phyloP scores from a whole-genome alignment of 2,888 invertebrate genomes.

The Anodontia alba region DNA sequence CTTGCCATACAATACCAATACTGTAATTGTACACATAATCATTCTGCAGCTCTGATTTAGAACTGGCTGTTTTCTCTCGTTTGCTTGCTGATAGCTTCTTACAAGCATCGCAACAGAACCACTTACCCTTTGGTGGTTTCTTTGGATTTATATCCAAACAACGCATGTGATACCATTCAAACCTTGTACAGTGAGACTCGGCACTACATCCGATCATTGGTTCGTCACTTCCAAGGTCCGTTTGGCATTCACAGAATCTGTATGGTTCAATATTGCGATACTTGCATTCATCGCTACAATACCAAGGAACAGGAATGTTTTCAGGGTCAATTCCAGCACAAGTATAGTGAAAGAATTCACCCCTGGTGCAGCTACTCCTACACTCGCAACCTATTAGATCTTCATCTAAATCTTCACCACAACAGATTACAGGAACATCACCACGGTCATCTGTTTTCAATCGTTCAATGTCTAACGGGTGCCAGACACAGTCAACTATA shows the following conservation, averaged over 20 bases:
- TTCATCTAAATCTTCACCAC: conserved; percentile 41
- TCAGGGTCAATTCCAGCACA: conserved; percentile 31
- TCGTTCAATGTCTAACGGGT: conserved; percentile 22
- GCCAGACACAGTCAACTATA: conserved; percentile 28
- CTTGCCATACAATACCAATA: conserved; percentile 49
- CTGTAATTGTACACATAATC: conserved; percentile 41
- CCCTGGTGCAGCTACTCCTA: conserved; percentile 30
- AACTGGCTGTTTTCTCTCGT: neutral
- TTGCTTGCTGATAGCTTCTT: neutral
- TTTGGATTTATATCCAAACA: conserved; percentile 43
- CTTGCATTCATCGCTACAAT: conserved; percentile 35
- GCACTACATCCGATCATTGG: conserved; percentile 55
- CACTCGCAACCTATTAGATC: conserved; percentile 40
- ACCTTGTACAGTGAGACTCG: conserved; percentile 30
- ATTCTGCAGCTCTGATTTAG: neutral
- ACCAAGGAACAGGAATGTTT: conserved; percentile 20
- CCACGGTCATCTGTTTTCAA: neutral
- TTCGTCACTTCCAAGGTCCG: conserved; percentile 39
- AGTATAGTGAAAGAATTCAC: conserved; percentile 43
- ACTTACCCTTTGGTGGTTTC: conserved; percentile 43
- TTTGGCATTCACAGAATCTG: conserved; percentile 41
- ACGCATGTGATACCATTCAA: conserved; percentile 52
- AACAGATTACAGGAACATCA: conserved; percentile 21
- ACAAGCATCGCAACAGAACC: conserved; percentile 48
- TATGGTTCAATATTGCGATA: conserved; percentile 19